Conservation (phyloP, 1,140 invertebrate genomes). For the Globodera ellingtonae region DNA sequence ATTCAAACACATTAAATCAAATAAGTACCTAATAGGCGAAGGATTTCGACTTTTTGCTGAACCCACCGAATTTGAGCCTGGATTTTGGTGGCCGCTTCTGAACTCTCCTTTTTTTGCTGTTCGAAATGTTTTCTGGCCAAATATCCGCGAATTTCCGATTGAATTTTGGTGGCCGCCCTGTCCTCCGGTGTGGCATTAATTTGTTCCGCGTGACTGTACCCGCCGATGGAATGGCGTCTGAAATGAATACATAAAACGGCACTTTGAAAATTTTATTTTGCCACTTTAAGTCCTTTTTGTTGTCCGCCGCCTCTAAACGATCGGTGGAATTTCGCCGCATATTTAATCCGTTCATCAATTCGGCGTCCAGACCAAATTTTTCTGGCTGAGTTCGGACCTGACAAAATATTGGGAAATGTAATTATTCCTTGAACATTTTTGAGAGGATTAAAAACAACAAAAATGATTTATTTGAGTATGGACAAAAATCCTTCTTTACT, state of each 20-base stretch:
- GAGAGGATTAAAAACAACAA: background rate
- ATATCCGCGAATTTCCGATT: slow-evolving; percentile 62
- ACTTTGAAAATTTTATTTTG: background rate
- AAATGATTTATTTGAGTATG: no score
- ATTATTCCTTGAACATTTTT: background rate
- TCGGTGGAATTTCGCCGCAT: slow-evolving; percentile 58
- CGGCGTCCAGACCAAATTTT: slow-evolving; percentile 55
- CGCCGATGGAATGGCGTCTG: slow-evolving; percentile 61
- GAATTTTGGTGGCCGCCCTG: slow-evolving; percentile 62
- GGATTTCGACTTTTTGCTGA: background rate
- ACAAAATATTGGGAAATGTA: slow-evolving; percentile 14
- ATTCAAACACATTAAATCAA: background rate
- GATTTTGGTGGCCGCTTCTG: slow-evolving; percentile 61
- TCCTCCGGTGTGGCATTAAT: slow-evolving; percentile 57
- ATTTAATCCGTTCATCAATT: slow-evolving; percentile 16
- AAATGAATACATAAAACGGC: slow-evolving; percentile 23
- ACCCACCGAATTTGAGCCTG: slow-evolving; percentile 60
- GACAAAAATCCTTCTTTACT: no score
- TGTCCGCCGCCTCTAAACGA: slow-evolving; percentile 50
- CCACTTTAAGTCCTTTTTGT: slow-evolving; percentile 63
- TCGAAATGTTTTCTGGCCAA: slow-evolving; percentile 57
- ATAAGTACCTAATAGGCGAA: slow-evolving; percentile 14
- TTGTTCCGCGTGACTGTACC: slow-evolving; percentile 51
- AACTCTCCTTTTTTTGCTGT: slow-evolving; percentile 57
- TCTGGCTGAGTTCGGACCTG: slow-evolving; percentile 62